Percentiles rank a stretch among this genome's conserved stretches.
These are phyloP conservation scores for Lasioglossum malachurum DNA, from an alignment of 2,888 invertebrate species.

Conservation along the genomic window DNA sequence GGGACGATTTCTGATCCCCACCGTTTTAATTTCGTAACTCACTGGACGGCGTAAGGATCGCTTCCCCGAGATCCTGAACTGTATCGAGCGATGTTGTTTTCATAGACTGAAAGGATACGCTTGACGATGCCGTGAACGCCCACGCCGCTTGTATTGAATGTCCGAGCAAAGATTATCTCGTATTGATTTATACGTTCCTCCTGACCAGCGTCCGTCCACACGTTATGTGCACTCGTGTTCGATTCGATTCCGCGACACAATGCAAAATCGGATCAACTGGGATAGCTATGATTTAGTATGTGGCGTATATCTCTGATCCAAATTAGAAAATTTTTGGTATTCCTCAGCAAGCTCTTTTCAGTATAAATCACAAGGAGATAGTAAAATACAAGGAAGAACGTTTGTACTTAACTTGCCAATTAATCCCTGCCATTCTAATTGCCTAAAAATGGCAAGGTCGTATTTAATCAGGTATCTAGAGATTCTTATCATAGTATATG, in stretches of 20 bases:
- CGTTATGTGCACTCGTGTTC: neutral
- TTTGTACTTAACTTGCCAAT: neutral
- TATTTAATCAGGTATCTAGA: too few species aligned
- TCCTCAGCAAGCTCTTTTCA: neutral
- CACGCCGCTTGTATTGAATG: slow-evolving; percentile 62
- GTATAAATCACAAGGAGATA: too few species aligned
- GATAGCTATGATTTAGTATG: neutral
- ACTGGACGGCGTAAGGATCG: slow-evolving; percentile 37
- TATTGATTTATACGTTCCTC: slow-evolving; percentile 71
- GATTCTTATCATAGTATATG: too few species aligned
- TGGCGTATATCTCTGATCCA: too few species aligned
- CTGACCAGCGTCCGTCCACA: neutral
- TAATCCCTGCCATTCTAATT: neutral
- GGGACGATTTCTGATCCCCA: slow-evolving; percentile 55
- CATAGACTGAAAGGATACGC: slow-evolving; percentile 24
- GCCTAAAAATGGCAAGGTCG: too few species aligned
- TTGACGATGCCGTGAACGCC: slow-evolving; percentile 44
- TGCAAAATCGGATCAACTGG: neutral
- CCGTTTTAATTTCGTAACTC: slow-evolving; percentile 62
- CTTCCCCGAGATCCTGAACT: slow-evolving; percentile 9
- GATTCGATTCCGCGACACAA: neutral
- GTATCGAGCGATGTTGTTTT: slow-evolving; percentile 19
- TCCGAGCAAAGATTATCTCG: slow-evolving; percentile 56
- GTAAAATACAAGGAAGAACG: too few species aligned
- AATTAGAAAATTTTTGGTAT: neutral